A percentile compares a stretch with the other conserved stretches of the same genome.
Conservation (phyloP, 2,113 vertebrate species). For the Scopus umbretta region DNA sequence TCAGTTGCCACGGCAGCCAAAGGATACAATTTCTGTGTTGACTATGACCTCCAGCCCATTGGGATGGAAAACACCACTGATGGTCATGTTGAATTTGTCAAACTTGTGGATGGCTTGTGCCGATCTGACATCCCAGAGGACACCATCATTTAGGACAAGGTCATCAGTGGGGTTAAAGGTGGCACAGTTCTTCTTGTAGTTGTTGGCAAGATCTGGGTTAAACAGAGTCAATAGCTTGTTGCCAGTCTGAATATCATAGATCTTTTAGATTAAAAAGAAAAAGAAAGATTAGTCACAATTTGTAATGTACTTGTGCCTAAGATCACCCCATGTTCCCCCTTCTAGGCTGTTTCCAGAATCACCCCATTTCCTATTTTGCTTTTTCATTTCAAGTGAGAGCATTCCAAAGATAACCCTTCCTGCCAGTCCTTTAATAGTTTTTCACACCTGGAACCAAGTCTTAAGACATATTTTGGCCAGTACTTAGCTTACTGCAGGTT, state of each 20-base stretch:
- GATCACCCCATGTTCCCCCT: background rate
- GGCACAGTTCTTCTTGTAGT: slow-evolving; percentile 99
- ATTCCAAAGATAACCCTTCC: background rate
- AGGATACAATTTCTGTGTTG: slow-evolving; percentile 99
- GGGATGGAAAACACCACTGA: slow-evolving; percentile 98
- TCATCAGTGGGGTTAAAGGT: slow-evolving; percentile 99
- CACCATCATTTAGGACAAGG: slow-evolving; percentile 97
- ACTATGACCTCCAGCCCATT: slow-evolving; percentile 96
- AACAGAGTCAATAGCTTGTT: slow-evolving; percentile 96
- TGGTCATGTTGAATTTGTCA: slow-evolving; percentile 99
- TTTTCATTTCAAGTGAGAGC: background rate
- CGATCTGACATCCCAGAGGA: slow-evolving; percentile 96
- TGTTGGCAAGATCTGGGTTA: slow-evolving; percentile 98
- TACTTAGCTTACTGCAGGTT: background rate
- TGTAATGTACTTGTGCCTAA: background rate
- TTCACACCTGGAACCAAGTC: background rate
- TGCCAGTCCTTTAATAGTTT: background rate
- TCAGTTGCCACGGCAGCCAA: background rate
- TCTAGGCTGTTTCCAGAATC: background rate
- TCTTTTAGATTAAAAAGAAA: slow-evolving; percentile 77
- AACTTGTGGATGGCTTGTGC: slow-evolving; percentile 98
- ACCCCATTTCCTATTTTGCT: background rate
- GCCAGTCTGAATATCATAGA: slow-evolving; percentile 98
- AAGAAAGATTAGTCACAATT: slow-evolving; percentile 66
- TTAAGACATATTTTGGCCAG: background rate